Conservation (phyloP, 92 coral and sea anemone genomes). For the Diadumene lineata region DNA sequence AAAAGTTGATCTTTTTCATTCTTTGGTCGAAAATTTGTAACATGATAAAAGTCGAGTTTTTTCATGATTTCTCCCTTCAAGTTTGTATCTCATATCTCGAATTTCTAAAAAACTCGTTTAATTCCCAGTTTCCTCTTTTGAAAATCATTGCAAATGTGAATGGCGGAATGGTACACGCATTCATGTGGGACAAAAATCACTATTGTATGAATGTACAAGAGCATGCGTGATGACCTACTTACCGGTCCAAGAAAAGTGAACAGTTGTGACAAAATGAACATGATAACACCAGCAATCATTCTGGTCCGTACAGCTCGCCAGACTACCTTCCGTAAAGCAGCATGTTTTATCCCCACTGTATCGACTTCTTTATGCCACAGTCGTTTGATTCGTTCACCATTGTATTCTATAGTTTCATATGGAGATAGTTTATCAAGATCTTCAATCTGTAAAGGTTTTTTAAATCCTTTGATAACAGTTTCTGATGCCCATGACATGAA, state of each 20-base stretch:
- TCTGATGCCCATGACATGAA: constrained; percentile 84
- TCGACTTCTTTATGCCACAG: constrained; percentile 83
- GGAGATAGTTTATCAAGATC: constrained; percentile 81
- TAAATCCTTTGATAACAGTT: constrained; percentile 75
- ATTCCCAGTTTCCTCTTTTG: no score
- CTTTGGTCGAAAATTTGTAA: no score
- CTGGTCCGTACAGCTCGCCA: constrained; percentile 68
- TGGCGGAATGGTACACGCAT: no score
- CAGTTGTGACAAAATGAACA: constrained; percentile 66
- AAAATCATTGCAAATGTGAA: no score
- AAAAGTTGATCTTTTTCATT: no score
- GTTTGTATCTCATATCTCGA: no score
- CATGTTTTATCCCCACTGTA: constrained; percentile 63
- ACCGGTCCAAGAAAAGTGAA: constrained; percentile 86
- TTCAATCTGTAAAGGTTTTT: constrained; percentile 65
- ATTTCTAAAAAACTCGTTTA: no score
- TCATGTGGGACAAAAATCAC: neutral
- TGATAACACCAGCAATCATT: constrained; percentile 50
- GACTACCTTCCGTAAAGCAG: constrained; percentile 60
- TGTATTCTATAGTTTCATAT: constrained; percentile 69
- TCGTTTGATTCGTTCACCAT: constrained; percentile 59
- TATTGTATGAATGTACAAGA: neutral
- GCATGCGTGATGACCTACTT: constrained; percentile 32
- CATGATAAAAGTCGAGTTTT: no score
- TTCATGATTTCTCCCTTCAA: no score